Base-by-base conservation (phyloP, 2,888 invertebrate genomes). In the Drosophila putrida region DNA sequence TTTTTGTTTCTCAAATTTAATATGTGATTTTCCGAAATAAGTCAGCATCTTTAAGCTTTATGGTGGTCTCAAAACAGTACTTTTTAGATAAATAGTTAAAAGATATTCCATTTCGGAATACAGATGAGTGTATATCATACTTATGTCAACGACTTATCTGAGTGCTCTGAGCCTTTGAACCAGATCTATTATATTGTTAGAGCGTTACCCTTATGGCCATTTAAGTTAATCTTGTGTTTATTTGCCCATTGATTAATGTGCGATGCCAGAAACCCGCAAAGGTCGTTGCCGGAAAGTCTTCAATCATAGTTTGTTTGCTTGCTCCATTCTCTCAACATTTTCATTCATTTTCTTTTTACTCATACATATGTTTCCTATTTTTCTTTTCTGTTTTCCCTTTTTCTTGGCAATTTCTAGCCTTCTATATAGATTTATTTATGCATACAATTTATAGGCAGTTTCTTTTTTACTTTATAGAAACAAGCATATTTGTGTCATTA, bases 401-500 rank as follows among this genome's bases (percentile, higher is more conserved):
- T 46, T 44, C 27, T 57, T 46, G 10, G 44, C 44, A 55, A 60
- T 62, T 74, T 78, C 28, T 44, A 44, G 57, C 54, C 57, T 50
- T 60, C 47, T 71, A 59, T 44, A 59, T 44, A 59, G 71, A 67
- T 54, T 82, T 88, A 88, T 86, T 83, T 83, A 86, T 86, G 84
- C 87, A 88, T 75, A 68, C 44, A 83, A 83, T 83, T 88, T 83
- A 81, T 88, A 81, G 89, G 87, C 78, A 62, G 2, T 20, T 2
- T 20, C 20, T 2, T 20, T 20, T 20, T 20, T 20, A 20, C 20
- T 20, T 20, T 20, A 20, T 20, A 20, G 68, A 82, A 71, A 64
- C 60, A 71, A 87, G 84, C 89, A 88, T 88, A 88, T 89, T 87
- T 89, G 76, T 83, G 82, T 84, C 88, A 89, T 83, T 83, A 83